Evolutionary conservation across 1,140 invertebrate species (phyloP), one percentile per base, ranked within the genome.

Genomic region (Cydia splendana): DNA sequence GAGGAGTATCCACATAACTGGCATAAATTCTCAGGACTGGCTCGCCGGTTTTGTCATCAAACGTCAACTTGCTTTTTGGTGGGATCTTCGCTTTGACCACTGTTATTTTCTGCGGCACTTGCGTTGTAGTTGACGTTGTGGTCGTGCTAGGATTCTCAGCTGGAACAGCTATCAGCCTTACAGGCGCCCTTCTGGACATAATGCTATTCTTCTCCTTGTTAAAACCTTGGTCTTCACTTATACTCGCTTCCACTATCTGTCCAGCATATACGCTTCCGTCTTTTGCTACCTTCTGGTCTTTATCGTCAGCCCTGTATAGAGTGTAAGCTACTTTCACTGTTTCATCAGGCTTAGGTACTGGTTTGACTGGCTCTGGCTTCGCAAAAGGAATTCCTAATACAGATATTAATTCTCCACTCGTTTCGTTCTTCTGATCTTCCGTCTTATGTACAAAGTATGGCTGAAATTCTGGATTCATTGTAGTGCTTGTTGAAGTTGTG

Each of bases 21-120:
- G 90, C 91, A 73, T 92, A 93, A 81, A 92, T 90, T 75, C 90
- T 87, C 57, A 93, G 76, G 7, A 93, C 84, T 0, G 90, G 91
- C 77, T 93, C 91, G 6, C 91, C 90, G 28, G 91, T 93, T 77
- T 89, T 89, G 80, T 89, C 88, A 65, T 93, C 91, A 78, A 90
- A 88, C 12, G 84, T 88, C 18, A 93, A 75, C 83, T 90, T 92
- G 78, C 86, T 93, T 78, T 90, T 91, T 10, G 91, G 88, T 34
- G 91, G 89, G 77, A 90, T 90, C 78, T 89, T 91, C 0, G 90
- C 87, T 80, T 91, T 93, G 0, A 91, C 85, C 10, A 89, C 81
- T 15, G 82, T 77, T 51, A 81, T 34, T 79, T 87, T 84, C 34
- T 83, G 83, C 10, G 77, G 73, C 24, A 75, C 42, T 65, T 71